A percentile compares a stretch with the other conserved stretches of the same genome.
These are phyloP conservation scores for Morus bassanus DNA, from an alignment of 2,797 vertebrate species.

Conservation along the genomic window DNA sequence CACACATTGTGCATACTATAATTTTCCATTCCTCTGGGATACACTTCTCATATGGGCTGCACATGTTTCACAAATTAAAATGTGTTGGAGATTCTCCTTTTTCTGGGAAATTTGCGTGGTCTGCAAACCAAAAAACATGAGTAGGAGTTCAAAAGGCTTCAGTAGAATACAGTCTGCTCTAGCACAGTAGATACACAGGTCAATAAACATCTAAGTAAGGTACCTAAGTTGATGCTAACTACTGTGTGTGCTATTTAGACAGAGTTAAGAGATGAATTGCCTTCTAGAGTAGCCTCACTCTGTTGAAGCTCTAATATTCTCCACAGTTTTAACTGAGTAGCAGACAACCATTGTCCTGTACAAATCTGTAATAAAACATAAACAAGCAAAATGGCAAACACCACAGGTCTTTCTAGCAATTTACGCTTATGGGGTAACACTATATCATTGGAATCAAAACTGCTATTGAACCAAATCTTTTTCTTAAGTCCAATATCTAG, in stretches of 20 bases:
- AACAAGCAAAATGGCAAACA: not conserved
- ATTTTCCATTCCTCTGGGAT: slow-evolving; percentile 11
- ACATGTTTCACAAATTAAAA: not conserved
- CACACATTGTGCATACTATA: not conserved
- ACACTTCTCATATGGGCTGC: not conserved
- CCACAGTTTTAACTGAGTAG: not conserved
- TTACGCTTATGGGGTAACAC: not conserved
- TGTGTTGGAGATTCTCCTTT: not conserved
- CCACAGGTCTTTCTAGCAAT: not conserved
- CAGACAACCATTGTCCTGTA: not conserved
- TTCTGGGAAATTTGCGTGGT: not conserved
- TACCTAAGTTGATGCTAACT: not conserved
- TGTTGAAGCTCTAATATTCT: not conserved
- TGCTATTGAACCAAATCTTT: not conserved
- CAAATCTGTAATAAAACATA: not conserved
- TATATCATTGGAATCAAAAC: fast-evolving
- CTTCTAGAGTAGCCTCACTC: not conserved
- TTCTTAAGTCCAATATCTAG: not conserved
- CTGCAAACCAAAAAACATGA: not conserved
- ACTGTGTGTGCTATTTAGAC: not conserved
- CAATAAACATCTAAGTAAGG: not conserved
- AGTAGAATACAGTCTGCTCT: not conserved
- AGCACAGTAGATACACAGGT: not conserved
- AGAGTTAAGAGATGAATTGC: not conserved
- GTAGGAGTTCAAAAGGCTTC: not conserved